Conservation (phyloP, 1,140 invertebrate genomes). For the Rhopalosiphum padi region DNA sequence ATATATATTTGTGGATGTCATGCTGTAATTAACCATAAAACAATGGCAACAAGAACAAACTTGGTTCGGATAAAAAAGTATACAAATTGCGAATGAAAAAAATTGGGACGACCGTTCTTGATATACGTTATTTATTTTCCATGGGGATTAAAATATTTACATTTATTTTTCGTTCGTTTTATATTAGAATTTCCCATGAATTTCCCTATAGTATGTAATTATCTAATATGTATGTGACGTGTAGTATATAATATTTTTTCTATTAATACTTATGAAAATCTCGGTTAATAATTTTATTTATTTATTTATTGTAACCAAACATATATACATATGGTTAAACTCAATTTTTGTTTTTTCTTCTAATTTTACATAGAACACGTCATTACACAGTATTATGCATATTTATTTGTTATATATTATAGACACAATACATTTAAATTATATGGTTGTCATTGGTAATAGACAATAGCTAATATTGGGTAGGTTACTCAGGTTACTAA, state of each 20-base stretch:
- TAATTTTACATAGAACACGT: background rate
- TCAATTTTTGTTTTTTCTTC: background rate
- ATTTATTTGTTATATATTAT: background rate
- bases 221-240: background rate
- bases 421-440: too few relatives aligned
- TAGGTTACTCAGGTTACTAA: background rate
- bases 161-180: background rate
- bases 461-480: background rate
- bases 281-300: too few relatives aligned
- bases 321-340: too few relatives aligned
- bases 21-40: slow-evolving; percentile 5
- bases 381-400: background rate
- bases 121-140: background rate
- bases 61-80: background rate
- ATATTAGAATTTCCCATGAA: background rate
- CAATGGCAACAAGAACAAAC: background rate
- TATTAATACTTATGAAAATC: background rate
- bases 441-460: background rate
- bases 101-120: background rate
- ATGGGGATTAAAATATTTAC: background rate
- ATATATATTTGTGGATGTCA: background rate
- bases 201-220: background rate
- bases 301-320: too few relatives aligned
- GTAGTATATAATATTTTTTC: background rate
- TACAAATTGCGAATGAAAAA: background rate